A percentile compares a stretch with the other conserved stretches of the same genome.
These are phyloP conservation scores for Oligia latruncula DNA, from an alignment of 2,888 invertebrate genomes.

Conservation along the genomic window DNA sequence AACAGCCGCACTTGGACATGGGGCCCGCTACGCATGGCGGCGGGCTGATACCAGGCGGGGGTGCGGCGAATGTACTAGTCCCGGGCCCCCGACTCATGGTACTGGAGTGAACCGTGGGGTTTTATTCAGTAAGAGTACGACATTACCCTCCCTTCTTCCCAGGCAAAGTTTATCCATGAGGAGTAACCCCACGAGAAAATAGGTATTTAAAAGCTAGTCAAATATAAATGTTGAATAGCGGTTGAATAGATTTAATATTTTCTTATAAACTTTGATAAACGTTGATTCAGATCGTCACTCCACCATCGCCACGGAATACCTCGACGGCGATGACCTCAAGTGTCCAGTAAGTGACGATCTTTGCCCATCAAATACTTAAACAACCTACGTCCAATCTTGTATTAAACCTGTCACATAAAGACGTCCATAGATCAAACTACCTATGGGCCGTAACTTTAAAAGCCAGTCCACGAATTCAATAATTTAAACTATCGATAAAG, in stretches of 20 bases:
- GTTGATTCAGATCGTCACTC: background rate
- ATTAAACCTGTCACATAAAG: background rate
- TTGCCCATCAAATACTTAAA: background rate
- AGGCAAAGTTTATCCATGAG: no score
- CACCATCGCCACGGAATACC: no score
- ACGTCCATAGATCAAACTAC: background rate
- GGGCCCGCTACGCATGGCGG: no score
- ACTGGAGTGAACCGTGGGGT: no score
- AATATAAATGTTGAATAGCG: background rate
- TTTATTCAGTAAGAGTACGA: no score
- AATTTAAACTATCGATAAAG: conserved; percentile 47
- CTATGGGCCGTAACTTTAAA: background rate
- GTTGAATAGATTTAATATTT: background rate
- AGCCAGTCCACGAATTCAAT: conserved; percentile 22
- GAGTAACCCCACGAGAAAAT: background rate
- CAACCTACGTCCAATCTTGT: background rate
- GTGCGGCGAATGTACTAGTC: no score
- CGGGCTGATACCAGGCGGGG: no score
- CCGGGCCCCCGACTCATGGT: no score
- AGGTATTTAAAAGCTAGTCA: background rate
- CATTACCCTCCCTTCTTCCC: no score
- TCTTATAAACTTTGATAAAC: background rate
- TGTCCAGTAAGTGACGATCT: background rate
- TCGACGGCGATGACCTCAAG: no score
- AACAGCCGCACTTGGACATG: no score